Evolutionary conservation across 2,888 invertebrate genomes (phyloP).

Genomic region (Polyploca ridens): DNA sequence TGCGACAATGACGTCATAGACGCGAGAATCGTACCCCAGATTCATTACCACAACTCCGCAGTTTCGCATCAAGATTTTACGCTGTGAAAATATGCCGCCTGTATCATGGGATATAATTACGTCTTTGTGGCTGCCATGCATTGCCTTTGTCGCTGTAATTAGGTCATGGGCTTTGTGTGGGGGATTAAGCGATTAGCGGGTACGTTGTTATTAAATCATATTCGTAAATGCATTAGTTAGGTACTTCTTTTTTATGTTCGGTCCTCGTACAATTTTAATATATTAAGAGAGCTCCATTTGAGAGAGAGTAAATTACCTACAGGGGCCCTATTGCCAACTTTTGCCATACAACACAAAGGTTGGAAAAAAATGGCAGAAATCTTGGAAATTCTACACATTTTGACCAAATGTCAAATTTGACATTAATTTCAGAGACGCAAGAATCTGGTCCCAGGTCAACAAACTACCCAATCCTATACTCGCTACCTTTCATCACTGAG

Average conservation of each 20-base stretch:
- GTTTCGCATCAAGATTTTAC: not conserved
- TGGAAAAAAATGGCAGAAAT: too few relatives aligned
- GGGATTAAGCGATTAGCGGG: not conserved
- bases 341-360: too few relatives aligned
- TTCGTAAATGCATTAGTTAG: too few relatives aligned
- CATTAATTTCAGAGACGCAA: not conserved
- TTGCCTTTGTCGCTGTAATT: not conserved
- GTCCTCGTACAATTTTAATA: too few relatives aligned
- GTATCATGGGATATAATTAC: not conserved
- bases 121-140: not conserved
- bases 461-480: not conserved
- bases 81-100: not conserved
- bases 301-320: not conserved
- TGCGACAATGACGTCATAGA: too few relatives aligned
- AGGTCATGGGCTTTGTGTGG: not conserved
- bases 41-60: not conserved
- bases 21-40: too few relatives aligned
- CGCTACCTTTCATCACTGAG: conserved; percentile 8
- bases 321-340: too few relatives aligned
- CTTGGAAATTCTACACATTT: too few relatives aligned
- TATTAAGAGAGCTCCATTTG: too few relatives aligned
- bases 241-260: too few relatives aligned
- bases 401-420: too few relatives aligned
- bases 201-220: too few relatives aligned
- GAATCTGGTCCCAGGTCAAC: not conserved